Evolutionary conservation across 2,888 invertebrate genomes (phyloP), one percentile per base, ranked within the genome.

Genomic region (Leucophenga montana): DNA sequence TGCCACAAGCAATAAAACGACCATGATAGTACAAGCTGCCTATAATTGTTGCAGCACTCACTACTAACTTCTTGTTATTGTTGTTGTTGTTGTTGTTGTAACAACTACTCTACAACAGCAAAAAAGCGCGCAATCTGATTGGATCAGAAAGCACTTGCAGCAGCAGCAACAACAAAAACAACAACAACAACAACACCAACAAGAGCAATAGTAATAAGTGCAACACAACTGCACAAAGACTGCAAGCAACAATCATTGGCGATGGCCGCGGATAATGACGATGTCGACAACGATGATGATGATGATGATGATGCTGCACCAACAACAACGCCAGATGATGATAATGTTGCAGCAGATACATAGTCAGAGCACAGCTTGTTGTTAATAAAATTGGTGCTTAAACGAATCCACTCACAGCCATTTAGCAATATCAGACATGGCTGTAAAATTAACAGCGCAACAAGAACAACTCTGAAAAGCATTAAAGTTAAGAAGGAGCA

Each of bases 381-480:
- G 84, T 82, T 84, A 85, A 85, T 85, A 85, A 85, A 85, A 85
- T 85, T 84, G 85, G 84, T 85, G 85, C 85, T 85, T 85, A 85
- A 85, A 85, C 85, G 85, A 85, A 85, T 83, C 85, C 85, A 85
- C 85, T 85, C 85, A 85, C 80, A 85, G 85, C 85, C 85, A 85
- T 85, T 85, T 85, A 85, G 85, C 85, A 85, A 84, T 85, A 84
- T 84, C 82, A 83, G 84, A 85, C 84, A 84, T 83, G 84, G 81
- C 83, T 81, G 81, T 79, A 81, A 84, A 84, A 82, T 84, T 82
- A 81, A 84, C 81, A 81, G 84, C 82, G 83, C 81, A 84, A 79
- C 80, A 82, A 80, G 50, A 75, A 64, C 68, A 66, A 31, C 31
- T 22, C 22, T 14, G 27, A 14, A 31, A 66, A 50, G 65, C n/a